A percentile compares a stretch with the other conserved stretches of the same genome.
Evolutionary conservation across 2,888 invertebrate species (phyloP).

Genomic region (Scelioninae gen. 2): DNA sequence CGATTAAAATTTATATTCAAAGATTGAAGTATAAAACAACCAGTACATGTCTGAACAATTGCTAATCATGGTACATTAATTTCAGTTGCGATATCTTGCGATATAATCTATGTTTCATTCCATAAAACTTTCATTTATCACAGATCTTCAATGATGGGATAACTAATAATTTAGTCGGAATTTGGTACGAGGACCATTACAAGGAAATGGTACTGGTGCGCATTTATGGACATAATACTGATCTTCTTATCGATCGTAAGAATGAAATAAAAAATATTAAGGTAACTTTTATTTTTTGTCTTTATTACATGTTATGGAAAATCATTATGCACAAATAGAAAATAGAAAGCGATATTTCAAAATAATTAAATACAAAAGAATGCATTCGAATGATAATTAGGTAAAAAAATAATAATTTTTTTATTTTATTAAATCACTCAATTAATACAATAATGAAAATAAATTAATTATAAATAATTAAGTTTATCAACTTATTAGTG

Average conservation of each 20-base stretch:
- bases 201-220: conserved; percentile 88
- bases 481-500: too few species aligned
- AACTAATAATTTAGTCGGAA: conserved; percentile 91
- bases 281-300: conserved; percentile 62
- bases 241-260: conserved; percentile 91
- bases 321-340: background rate
- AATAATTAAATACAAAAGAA: too few species aligned
- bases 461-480: too few species aligned
- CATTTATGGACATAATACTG: conserved; percentile 95
- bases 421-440: too few species aligned
- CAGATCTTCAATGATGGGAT: conserved; percentile 96
- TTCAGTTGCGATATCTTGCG: conserved; percentile 4
- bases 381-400: too few species aligned
- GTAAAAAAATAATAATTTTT: too few species aligned
- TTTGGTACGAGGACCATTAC: conserved; percentile 74
- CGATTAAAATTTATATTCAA: too few species aligned
- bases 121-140: conserved; percentile 19
- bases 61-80: background rate
- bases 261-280: conserved; percentile 82
- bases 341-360: background rate
- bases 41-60: background rate
- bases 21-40: too few species aligned
- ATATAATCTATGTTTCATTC: conserved; percentile 7
- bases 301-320: too few species aligned
- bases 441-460: too few species aligned